Evolutionary conservation across 2,797 vertebrate genomes (phyloP).

Genomic region (Carduelis carduelis): DNA sequence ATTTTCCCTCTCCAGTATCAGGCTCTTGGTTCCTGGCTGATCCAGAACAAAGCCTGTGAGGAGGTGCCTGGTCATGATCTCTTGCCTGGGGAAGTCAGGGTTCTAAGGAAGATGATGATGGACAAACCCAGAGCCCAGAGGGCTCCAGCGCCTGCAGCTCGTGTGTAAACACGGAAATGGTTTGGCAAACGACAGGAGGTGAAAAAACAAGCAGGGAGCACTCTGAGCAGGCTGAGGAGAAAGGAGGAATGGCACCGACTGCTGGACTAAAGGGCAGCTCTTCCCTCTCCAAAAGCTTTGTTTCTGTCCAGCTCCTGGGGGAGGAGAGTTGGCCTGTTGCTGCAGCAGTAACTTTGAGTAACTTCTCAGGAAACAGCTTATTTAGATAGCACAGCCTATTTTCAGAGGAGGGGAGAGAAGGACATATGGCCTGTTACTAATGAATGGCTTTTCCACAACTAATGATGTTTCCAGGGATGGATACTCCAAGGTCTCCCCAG

Average conservation of each 20-base stretch:
- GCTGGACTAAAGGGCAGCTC: neutral
- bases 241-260: neutral
- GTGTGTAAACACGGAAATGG: neutral
- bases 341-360: constrained; percentile 51
- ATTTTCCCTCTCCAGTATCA: neutral
- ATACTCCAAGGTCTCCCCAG: neutral
- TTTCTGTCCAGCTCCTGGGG: neutral
- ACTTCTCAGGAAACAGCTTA: constrained; percentile 67
- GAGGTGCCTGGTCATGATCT: neutral
- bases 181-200: neutral
- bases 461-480: constrained; percentile 36
- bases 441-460: constrained; percentile 44
- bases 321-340: constrained; percentile 43
- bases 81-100: neutral
- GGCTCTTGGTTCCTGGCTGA: neutral
- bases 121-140: neutral
- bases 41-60: neutral
- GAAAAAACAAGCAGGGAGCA: neutral
- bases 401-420: constrained; percentile 4
- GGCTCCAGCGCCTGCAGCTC: neutral
- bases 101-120: neutral
- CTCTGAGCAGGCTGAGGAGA: neutral
- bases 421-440: constrained; percentile 42
- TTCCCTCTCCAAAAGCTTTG: neutral
- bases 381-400: constrained; percentile 56